Evolutionary conservation across 2,797 vertebrate genomes (phyloP).

Genomic region (Alfaro cultratus): DNA sequence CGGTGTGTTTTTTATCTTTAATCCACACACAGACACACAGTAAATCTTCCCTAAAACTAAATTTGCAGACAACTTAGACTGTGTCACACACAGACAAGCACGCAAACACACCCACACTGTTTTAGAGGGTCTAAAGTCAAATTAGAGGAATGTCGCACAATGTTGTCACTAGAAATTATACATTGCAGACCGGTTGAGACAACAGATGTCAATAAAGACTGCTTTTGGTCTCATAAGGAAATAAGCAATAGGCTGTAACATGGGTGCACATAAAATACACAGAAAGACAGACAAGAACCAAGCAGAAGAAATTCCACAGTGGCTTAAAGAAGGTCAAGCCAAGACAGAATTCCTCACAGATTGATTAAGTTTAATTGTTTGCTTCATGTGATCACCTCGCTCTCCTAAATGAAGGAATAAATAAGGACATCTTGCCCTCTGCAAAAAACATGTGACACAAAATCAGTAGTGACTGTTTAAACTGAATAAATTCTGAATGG

Average conservation of each 20-base stretch:
- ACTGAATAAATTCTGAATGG: slow-evolving; percentile 16
- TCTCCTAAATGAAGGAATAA: slow-evolving; percentile 52
- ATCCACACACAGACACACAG: background rate
- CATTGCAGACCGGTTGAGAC: slow-evolving; percentile 14
- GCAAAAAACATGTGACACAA: slow-evolving; percentile 20
- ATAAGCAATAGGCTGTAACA: slow-evolving; percentile 4
- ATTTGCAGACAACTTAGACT: background rate
- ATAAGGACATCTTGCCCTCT: slow-evolving; percentile 55
- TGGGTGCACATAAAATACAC: slow-evolving; percentile 6
- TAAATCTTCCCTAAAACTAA: background rate
- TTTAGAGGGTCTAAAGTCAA: background rate
- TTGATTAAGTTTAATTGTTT: slow-evolving; percentile 53
- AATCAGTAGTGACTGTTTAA: slow-evolving; percentile 23
- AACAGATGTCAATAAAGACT: background rate
- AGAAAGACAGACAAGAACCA: slow-evolving; percentile 1
- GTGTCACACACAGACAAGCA: background rate
- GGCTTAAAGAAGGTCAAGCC: slow-evolving; percentile 63
- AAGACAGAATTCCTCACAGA: slow-evolving; percentile 59
- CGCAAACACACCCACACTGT: too few species aligned
- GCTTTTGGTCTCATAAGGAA: slow-evolving; percentile 19
- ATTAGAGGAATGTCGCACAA: background rate
- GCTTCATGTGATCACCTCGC: slow-evolving; percentile 33
- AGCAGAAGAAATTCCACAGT: slow-evolving; percentile 55
- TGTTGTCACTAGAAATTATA: slow-evolving; percentile 11
- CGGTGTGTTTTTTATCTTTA: background rate